These are phyloP conservation scores for Orthosia gothica DNA, from an alignment of 2,888 invertebrate genomes.

Conservation along the genomic window DNA sequence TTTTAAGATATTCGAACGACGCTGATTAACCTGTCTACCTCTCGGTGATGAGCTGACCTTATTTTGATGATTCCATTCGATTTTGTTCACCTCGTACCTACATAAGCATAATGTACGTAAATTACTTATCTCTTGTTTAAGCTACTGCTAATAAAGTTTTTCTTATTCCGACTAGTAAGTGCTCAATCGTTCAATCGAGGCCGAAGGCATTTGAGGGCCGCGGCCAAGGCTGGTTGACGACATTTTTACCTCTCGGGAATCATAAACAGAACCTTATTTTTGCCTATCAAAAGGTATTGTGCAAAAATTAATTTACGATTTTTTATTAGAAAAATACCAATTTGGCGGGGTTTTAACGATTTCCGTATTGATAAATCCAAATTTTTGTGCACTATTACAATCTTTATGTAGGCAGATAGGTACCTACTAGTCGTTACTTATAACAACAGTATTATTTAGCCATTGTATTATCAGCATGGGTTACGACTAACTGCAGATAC, in stretches of 20 bases:
- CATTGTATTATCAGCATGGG: constrained; percentile 58
- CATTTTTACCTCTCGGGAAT: constrained; percentile 66
- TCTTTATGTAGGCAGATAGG: background rate
- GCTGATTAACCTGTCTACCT: constrained; percentile 14
- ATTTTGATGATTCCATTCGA: background rate
- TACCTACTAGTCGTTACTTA: constrained; percentile 12
- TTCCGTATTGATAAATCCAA: background rate
- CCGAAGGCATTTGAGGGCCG: constrained; percentile 64
- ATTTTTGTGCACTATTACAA: constrained; percentile 26
- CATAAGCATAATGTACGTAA: constrained; percentile 11
- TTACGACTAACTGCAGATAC: constrained; percentile 55
- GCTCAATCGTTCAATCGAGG: constrained; percentile 64
- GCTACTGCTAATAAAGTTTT: constrained; percentile 40
- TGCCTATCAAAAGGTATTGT: constrained; percentile 3
- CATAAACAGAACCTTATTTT: constrained; percentile 57
- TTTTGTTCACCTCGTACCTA: constrained; percentile 24
- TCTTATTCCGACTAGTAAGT: constrained; percentile 53
- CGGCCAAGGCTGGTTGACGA: constrained; percentile 71
- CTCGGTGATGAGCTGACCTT: constrained; percentile 22
- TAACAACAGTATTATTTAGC: constrained; percentile 48
- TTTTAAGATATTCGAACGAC: background rate
- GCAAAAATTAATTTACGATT: background rate
- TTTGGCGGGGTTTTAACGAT: background rate
- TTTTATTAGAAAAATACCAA: background rate
- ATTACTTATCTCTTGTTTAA: constrained; percentile 36